These are phyloP conservation scores for Ditula angustiorana DNA, from an alignment of 2,888 invertebrate genomes.

Conservation along the genomic window DNA sequence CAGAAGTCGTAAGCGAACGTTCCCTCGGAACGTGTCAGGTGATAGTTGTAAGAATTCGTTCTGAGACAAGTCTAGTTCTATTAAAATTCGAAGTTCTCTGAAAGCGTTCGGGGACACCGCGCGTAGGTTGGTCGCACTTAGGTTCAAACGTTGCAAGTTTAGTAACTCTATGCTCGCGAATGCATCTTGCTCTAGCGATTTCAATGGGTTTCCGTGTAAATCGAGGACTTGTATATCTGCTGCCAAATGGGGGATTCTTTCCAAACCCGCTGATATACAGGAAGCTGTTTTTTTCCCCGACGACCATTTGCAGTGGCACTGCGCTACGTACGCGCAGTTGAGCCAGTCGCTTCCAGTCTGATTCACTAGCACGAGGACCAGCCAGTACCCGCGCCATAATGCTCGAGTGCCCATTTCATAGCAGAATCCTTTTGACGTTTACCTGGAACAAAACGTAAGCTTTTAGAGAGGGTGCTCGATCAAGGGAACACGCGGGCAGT, in stretches of 20 bases:
- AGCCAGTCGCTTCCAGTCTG: constrained; percentile 89
- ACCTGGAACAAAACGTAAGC: constrained; percentile 66
- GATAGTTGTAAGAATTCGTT: constrained; percentile 91
- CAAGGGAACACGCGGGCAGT: constrained; percentile 21
- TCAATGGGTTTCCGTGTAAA: constrained; percentile 91
- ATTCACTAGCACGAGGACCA: constrained; percentile 59
- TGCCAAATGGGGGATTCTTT: constrained; percentile 87
- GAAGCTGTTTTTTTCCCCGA: constrained; percentile 95
- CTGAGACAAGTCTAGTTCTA: constrained; percentile 94
- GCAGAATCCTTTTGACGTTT: constrained; percentile 52
- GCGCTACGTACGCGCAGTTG: constrained; percentile 89
- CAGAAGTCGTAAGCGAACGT: constrained; percentile 91
- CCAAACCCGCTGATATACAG: constrained; percentile 91
- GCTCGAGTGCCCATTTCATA: constrained; percentile 76
- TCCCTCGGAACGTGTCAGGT: constrained; percentile 92
- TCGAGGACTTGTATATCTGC: constrained; percentile 89
- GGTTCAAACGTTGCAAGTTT: constrained; percentile 93
- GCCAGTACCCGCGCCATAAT: constrained; percentile 63
- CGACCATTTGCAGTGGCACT: constrained; percentile 96
- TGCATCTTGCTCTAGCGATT: constrained; percentile 89
- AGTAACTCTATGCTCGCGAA: constrained; percentile 92
- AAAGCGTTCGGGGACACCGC: constrained; percentile 93
- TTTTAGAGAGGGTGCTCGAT: constrained; percentile 38
- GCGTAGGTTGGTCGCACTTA: constrained; percentile 90
- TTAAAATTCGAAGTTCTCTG: constrained; percentile 92